Evolutionary conservation across 2,888 invertebrate genomes (phyloP).

Genomic region (Epinotia demarniana): DNA sequence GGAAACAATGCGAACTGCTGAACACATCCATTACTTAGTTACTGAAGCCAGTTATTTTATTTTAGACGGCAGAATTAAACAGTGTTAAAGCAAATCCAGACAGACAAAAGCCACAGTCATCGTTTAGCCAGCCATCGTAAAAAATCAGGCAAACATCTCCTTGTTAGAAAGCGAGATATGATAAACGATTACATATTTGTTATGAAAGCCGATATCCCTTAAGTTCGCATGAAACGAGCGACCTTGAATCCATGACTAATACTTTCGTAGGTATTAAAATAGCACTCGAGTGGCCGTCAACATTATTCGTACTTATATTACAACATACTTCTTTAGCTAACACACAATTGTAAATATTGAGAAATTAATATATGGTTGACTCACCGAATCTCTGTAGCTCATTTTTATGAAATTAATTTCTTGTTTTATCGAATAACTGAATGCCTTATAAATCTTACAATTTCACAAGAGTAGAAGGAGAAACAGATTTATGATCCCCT

Average conservation of each 20-base stretch:
- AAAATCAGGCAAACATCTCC: slow-evolving; percentile 6
- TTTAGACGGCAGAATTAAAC: slow-evolving; percentile 16
- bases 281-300: slow-evolving; percentile 57
- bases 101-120: slow-evolving; percentile 9
- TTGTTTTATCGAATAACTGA: slow-evolving; percentile 1
- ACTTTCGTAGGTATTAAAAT: slow-evolving; percentile 61
- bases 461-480: background rate
- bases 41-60: slow-evolving; percentile 49
- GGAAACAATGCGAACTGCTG: slow-evolving; percentile 78
- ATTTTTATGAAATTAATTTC: slow-evolving; percentile 55
- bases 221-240: slow-evolving; percentile 48
- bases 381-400: slow-evolving; percentile 78
- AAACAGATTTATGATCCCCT: background rate
- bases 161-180: slow-evolving; percentile 1
- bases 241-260: slow-evolving; percentile 74
- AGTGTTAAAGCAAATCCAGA: slow-evolving; percentile 13
- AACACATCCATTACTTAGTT: slow-evolving; percentile 44
- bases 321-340: slow-evolving; percentile 4
- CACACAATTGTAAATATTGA: slow-evolving; percentile 25
- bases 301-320: slow-evolving; percentile 53
- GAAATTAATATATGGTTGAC: slow-evolving; percentile 50
- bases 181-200: slow-evolving; percentile 45
- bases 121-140: background rate
- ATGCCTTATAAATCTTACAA: slow-evolving; percentile 4
- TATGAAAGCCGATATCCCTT: slow-evolving; percentile 66